Evolutionary conservation across 2,888 invertebrate species (phyloP), one percentile per base, ranked within the genome.

Genomic region (Timema podura): DNA sequence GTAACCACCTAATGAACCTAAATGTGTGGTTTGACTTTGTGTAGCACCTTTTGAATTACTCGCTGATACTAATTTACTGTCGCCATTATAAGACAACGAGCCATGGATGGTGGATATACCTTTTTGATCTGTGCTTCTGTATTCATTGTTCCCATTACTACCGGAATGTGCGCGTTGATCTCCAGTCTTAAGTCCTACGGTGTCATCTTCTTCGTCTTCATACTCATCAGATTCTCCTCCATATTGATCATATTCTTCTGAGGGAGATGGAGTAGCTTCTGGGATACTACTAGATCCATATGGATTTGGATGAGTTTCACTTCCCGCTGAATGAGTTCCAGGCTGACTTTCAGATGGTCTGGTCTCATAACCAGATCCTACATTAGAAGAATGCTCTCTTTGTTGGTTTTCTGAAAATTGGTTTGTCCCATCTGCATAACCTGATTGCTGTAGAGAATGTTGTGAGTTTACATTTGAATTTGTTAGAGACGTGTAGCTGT

Each of bases 1-100:
- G 70, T 87, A 84, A 72, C 86, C 84, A 71, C 84, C 83, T 65
- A 87, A 80, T 5, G 87, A 83, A 44, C 87, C 86, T 70, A 90
- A 78, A 51, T 87, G 80, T 71, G 89, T 87, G 72, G 87, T 86
- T 77, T 90, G 90, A n/a, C 84, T 85, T 76, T 86, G 88, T 6
- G 51, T 67, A 15, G 70, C 67, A 48, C 16, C 15, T 13, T 47
- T 48, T 49, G 51, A 15, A 11, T 68, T 30, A 13, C 70, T 48
- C 46, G 70, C 13, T 45, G 67, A 47, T 61, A 64, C 15, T n/a
- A 64, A n/a, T 16, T 67, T 45, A 44, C 67, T 16, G 48, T 49
- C 44, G 44, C 47, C 65, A 46, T 66, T 54, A 48, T 30, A 65
- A 30, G 16, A 64, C 59, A 67, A 65, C 9, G 71, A 64, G 5